Percentiles rank a stretch among this genome's conserved stretches.
phyloP scores from a whole-genome alignment of 2,797 vertebrate genomes.

The Spatula versicolor region DNA sequence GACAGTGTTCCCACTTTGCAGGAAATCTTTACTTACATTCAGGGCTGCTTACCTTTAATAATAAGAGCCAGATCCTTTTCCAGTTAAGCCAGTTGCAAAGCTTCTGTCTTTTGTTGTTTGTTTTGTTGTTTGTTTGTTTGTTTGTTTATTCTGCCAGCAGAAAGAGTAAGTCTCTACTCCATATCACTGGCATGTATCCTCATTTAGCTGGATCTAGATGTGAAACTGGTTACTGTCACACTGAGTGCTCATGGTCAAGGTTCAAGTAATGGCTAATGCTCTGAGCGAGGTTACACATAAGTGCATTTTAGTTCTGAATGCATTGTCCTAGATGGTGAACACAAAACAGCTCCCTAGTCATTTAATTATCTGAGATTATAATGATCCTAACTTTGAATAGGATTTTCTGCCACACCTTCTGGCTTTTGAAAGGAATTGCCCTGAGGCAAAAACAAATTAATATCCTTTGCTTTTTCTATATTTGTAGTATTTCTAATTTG shows the following conservation, averaged over 20 bases:
- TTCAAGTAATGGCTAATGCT: constrained; percentile 69
- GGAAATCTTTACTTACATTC: background rate
- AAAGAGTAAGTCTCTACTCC: constrained; percentile 3
- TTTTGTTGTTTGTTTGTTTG: background rate
- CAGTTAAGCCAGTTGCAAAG: constrained; percentile 3
- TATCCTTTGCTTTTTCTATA: background rate
- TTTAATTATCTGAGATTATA: constrained; percentile 64
- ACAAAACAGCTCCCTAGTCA: constrained; percentile 56
- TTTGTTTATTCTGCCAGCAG: background rate
- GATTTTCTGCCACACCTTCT: constrained; percentile 36
- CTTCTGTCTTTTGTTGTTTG: background rate
- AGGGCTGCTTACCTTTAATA: constrained; percentile 30
- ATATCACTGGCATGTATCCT: constrained; percentile 23
- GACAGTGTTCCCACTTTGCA: background rate
- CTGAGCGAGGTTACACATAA: constrained; percentile 41
- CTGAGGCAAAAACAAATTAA: constrained; percentile 1
- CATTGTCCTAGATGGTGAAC: constrained; percentile 50
- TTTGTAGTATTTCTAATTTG: background rate
- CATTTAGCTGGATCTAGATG: constrained; percentile 26
- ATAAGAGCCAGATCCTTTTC: constrained; percentile 10
- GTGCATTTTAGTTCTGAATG: background rate
- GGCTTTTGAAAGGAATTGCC: constrained; percentile 25
- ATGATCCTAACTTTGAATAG: constrained; percentile 40
- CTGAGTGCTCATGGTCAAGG: constrained; percentile 55
- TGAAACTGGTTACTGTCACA: constrained; percentile 55